Percentiles rank a stretch among this genome's conserved stretches.
Conservation (phyloP, 2,797 vertebrate species). For the Malacoraja senta region DNA sequence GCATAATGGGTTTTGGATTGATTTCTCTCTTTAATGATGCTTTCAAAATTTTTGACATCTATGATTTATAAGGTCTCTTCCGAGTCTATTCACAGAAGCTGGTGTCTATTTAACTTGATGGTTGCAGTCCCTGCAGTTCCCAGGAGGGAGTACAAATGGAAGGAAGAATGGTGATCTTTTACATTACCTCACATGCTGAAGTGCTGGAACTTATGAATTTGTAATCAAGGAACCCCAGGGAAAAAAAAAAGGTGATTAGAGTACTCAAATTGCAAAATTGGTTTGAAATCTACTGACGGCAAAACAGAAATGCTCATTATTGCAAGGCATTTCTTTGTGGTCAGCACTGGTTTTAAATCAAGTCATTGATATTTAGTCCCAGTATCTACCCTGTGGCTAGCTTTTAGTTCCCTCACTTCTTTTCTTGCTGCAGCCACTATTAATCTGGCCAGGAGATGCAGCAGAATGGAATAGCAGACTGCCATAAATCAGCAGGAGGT, state of each 20-base stretch:
- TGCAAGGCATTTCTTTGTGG: not conserved
- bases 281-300: slow-evolving; percentile 54
- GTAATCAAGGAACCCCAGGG: slow-evolving; percentile 53
- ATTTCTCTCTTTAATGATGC: slow-evolving; percentile 62
- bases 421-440: slow-evolving; percentile 19
- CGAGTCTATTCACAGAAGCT: slow-evolving; percentile 56
- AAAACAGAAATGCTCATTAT: slow-evolving; percentile 12
- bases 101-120: slow-evolving; percentile 62
- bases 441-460: slow-evolving; percentile 22
- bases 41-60: slow-evolving; percentile 59
- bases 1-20: slow-evolving; percentile 68
- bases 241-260: slow-evolving; percentile 46
- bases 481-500: slow-evolving; percentile 31
- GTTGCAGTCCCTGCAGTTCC: slow-evolving; percentile 54
- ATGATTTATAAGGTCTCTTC: slow-evolving; percentile 63
- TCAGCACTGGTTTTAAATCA: slow-evolving; percentile 31
- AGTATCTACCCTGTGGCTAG: not conserved
- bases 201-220: slow-evolving; percentile 53
- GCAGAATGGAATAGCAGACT: slow-evolving; percentile 13
- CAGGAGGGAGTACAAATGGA: slow-evolving; percentile 52
- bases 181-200: slow-evolving; percentile 51
- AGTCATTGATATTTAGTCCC: not conserved
- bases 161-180: slow-evolving; percentile 48
- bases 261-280: slow-evolving; percentile 50
- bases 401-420: not conserved